phyloP scores from a whole-genome alignment of 2,888 invertebrate genomes.

The Conomelus anceps region DNA sequence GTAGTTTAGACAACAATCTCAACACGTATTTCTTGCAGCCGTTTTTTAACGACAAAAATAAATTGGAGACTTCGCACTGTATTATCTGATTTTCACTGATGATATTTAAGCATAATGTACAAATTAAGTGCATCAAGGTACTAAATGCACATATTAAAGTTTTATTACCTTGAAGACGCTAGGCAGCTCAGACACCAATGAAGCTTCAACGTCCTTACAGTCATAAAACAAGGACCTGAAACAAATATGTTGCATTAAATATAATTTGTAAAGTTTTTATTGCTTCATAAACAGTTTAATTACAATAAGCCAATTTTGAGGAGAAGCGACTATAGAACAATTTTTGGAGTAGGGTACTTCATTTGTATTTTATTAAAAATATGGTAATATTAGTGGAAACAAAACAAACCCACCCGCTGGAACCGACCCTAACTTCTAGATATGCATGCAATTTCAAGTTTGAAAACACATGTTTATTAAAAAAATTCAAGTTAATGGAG shows the following conservation, averaged over 20 bases:
- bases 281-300: not conserved
- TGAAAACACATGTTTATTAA: no score
- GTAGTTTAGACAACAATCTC: not conserved
- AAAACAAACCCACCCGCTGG: no score
- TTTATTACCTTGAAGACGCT: not conserved
- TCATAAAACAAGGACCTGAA: not conserved
- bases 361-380: no score
- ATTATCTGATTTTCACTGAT: not conserved
- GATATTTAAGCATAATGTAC: not conserved
- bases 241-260: not conserved
- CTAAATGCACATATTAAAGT: not conserved
- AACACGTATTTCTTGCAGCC: not conserved
- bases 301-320: no score
- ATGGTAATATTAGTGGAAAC: no score
- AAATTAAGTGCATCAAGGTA: not conserved
- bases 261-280: not conserved
- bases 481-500: no score
- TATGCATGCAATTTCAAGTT: no score
- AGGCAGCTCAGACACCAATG: not conserved
- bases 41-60: not conserved
- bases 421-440: no score
- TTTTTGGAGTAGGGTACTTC: no score
- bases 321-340: no score
- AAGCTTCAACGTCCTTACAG: not conserved
- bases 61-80: not conserved